A percentile compares a stretch with the other conserved stretches of the same genome.
Evolutionary conservation across 2,797 vertebrate genomes (phyloP).

Genomic region (Ateles fusciceps): DNA sequence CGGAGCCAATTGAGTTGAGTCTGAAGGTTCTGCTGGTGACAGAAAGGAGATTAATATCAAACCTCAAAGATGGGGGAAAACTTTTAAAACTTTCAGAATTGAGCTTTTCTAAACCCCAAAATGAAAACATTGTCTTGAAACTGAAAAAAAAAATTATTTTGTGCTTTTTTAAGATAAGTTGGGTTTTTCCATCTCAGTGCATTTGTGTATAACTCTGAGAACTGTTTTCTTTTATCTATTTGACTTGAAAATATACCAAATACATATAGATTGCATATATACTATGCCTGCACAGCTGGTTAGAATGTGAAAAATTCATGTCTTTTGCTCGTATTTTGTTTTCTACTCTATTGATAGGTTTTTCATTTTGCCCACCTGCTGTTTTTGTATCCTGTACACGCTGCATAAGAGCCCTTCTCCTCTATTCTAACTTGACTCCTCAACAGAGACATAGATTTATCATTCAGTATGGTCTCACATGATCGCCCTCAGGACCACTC

Average conservation of each 20-base stretch:
- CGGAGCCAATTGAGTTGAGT: neutral
- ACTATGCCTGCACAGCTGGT: neutral
- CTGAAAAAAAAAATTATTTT: neutral
- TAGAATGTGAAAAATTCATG: neutral
- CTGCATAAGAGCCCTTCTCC: too few relatives aligned
- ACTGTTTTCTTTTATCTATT: neutral
- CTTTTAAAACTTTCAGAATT: neutral
- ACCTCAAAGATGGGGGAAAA: neutral
- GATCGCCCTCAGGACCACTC: neutral
- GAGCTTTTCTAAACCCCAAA: neutral
- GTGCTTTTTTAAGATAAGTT: neutral
- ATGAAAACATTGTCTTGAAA: neutral
- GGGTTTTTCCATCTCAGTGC: neutral
- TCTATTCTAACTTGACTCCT: neutral
- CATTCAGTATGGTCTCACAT: neutral
- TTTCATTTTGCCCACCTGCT: neutral
- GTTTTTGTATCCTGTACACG: neutral
- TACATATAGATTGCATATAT: neutral
- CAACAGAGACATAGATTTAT: neutral
- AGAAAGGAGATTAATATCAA: neutral
- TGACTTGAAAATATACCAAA: constrained; percentile 25
- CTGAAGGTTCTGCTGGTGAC: neutral
- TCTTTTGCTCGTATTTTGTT: constrained; percentile 22
- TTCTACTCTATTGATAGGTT: neutral
- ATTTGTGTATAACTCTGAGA: neutral